Evolutionary conservation across 2,888 invertebrate genomes (phyloP).

Genomic region (Papilio elwesi): DNA sequence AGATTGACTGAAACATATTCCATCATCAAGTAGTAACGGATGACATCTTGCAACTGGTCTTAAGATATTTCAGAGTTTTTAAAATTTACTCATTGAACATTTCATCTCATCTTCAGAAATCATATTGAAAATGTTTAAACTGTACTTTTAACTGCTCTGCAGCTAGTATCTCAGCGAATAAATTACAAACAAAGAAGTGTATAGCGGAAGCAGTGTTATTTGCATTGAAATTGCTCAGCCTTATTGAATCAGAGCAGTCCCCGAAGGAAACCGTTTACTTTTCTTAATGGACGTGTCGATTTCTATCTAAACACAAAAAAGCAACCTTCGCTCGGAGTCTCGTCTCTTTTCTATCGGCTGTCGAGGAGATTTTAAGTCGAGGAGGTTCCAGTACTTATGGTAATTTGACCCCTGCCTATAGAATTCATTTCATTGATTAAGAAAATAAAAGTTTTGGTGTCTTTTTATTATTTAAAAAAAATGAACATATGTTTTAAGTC

Average conservation of each 20-base stretch:
- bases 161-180: slow-evolving; percentile 3
- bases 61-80: too few relatives aligned
- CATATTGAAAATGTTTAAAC: too few relatives aligned
- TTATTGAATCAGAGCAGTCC: slow-evolving; percentile 10
- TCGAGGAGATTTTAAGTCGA: slow-evolving; percentile 27
- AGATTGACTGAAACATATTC: too few relatives aligned
- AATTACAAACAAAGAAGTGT: slow-evolving; percentile 11
- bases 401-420: slow-evolving; percentile 31
- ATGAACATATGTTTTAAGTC: too few relatives aligned
- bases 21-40: too few relatives aligned
- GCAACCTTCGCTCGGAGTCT: slow-evolving; percentile 13
- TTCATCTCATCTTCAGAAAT: background rate
- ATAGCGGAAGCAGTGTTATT: background rate
- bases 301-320: slow-evolving; percentile 32
- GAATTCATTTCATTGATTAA: slow-evolving; percentile 24
- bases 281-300: slow-evolving; percentile 29
- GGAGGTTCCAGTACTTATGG: slow-evolving; percentile 32
- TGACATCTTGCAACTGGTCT: too few relatives aligned
- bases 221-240: slow-evolving; percentile 20
- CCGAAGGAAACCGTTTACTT: slow-evolving; percentile 25
- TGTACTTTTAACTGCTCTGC: background rate
- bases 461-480: background rate
- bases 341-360: slow-evolving; percentile 24
- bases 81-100: too few relatives aligned
- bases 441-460: background rate